phyloP scores from a whole-genome alignment of 2,888 invertebrate genomes.

The Boloria euphrosyne region DNA sequence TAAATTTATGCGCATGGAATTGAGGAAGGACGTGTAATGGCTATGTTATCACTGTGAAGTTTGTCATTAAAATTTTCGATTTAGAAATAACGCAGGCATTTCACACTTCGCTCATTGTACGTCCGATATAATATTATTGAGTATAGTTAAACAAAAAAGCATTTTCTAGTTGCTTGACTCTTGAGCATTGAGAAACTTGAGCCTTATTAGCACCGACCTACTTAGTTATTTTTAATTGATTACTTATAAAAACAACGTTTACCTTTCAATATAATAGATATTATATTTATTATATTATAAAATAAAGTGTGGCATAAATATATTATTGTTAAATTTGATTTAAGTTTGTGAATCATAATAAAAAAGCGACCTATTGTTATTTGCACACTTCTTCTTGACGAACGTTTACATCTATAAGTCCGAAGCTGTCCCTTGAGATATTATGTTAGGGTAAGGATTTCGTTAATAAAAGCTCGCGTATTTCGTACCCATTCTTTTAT shows the following conservation, averaged over 20 bases:
- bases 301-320: too few relatives aligned
- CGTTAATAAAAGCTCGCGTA: constrained; percentile 6
- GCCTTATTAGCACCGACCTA: too few relatives aligned
- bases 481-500: background rate
- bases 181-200: too few relatives aligned
- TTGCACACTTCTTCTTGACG: background rate
- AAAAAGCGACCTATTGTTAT: constrained; percentile 1
- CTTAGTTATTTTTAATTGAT: too few relatives aligned
- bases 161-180: too few relatives aligned
- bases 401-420: constrained; percentile 5
- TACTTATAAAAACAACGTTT: too few relatives aligned
- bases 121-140: background rate
- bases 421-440: constrained; percentile 4
- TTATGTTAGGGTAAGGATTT: background rate
- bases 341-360: too few relatives aligned
- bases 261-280: too few relatives aligned
- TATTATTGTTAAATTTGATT: too few relatives aligned
- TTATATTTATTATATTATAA: too few relatives aligned
- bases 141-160: too few relatives aligned
- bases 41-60: background rate
- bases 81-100: background rate
- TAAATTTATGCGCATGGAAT: constrained; percentile 6
- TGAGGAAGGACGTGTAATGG: background rate
- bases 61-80: background rate
- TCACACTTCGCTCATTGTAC: too few relatives aligned